Conservation (phyloP, 2,797 vertebrate genomes). For the Denticeps clupeoides region DNA sequence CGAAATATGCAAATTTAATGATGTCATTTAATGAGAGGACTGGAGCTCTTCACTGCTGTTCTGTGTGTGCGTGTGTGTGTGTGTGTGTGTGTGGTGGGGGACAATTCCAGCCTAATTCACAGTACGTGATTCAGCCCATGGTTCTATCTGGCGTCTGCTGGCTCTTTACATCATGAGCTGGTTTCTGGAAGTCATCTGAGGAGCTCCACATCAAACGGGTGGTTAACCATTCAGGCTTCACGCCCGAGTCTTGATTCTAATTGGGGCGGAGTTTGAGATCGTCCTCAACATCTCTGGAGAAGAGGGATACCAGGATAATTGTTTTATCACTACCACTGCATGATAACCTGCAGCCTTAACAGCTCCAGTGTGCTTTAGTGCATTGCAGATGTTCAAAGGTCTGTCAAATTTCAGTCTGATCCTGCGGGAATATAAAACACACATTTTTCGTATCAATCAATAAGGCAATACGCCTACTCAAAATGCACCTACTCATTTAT, state of each 20-base stretch:
- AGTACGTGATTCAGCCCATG: background rate
- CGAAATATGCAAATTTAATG: no score
- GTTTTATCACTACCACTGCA: conserved; percentile 17
- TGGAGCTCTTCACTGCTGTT: no score
- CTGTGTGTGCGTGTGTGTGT: background rate
- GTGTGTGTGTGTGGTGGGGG: background rate
- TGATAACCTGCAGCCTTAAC: conserved; percentile 9
- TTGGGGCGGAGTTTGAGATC: background rate
- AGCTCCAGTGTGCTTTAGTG: background rate
- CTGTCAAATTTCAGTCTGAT: no score
- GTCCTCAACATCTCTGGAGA: conserved; percentile 12
- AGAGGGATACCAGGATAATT: conserved; percentile 8
- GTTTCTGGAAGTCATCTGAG: conserved; percentile 21
- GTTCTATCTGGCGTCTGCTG: background rate
- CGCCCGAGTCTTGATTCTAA: conserved; percentile 12
- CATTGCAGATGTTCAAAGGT: conserved; percentile 1
- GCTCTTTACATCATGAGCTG: background rate
- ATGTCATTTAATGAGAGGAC: no score
- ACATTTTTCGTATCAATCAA: no score
- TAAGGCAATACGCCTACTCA: no score
- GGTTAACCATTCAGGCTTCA: background rate
- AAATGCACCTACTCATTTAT: no score
- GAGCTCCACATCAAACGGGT: conserved; percentile 23
- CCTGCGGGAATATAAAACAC: no score
- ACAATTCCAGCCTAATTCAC: background rate